A percentile compares a stretch with the other conserved stretches of the same genome.
These are phyloP conservation scores for Mustela nigripes DNA, from an alignment of 2,113 vertebrate species.

Conservation along the genomic window DNA sequence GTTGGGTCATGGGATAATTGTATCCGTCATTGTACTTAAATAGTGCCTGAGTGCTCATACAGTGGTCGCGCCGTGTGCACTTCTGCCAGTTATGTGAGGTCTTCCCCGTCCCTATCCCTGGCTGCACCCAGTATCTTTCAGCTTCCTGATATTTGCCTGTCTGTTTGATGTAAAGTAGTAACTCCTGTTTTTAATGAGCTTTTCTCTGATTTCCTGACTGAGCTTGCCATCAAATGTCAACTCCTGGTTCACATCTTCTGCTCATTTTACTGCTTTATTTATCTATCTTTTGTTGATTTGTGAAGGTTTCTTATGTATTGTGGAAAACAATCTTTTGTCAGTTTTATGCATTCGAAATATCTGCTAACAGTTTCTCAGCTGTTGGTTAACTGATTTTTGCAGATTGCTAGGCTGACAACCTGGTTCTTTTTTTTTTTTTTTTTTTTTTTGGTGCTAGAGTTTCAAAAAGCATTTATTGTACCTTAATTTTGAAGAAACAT, in stretches of 20 bases:
- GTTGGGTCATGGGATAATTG: background rate
- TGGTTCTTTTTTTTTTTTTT: background rate
- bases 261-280: background rate
- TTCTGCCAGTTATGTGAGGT: background rate
- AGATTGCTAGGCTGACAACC: background rate
- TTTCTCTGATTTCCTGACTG: background rate
- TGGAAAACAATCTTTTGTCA: background rate
- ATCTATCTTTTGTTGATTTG: background rate
- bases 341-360: background rate
- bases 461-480: slow-evolving; percentile 5
- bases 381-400: background rate
- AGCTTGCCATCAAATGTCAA: background rate
- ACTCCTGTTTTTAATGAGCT: background rate
- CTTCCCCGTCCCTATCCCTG: background rate
- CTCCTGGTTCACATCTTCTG: background rate
- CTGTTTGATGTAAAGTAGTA: background rate
- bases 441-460: background rate
- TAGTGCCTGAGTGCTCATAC: background rate
- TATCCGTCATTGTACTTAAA: background rate
- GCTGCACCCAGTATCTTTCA: background rate
- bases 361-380: background rate
- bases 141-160: background rate
- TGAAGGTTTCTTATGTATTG: background rate
- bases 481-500: slow-evolving; percentile 38
- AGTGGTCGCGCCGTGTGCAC: background rate